A percentile compares a stretch with the other conserved stretches of the same genome.
Conservation (phyloP, 2,888 invertebrate genomes). For the Drosophila anceps region DNA sequence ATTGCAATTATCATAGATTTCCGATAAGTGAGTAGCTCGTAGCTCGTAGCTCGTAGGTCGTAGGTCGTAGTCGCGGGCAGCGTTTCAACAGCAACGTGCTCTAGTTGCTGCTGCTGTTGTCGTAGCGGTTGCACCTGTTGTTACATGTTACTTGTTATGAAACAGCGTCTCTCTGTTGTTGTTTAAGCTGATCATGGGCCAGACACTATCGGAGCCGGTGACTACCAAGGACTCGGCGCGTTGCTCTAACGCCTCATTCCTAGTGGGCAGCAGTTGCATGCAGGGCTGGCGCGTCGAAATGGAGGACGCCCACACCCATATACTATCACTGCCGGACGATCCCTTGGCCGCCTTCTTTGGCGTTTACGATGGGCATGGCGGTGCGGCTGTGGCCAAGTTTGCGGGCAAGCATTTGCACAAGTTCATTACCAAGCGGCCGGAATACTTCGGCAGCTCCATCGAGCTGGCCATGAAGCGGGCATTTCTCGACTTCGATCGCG, state of each 20-base stretch:
- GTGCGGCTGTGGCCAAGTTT: conserved; percentile 96
- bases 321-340: conserved; percentile 96
- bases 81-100: conserved; percentile 1
- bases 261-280: conserved; percentile 98
- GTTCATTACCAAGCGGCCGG: conserved; percentile 92
- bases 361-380: conserved; percentile 92
- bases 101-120: background rate
- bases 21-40: conserved; percentile 43
- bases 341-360: conserved; percentile 97
- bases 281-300: conserved; percentile 99
- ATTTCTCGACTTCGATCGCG: conserved; percentile 95
- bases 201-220: conserved; percentile 98
- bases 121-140: background rate
- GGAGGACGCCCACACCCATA: conserved; percentile 99
- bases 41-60: too few relatives aligned
- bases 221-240: conserved; percentile 94
- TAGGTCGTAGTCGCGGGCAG: conserved; percentile 8
- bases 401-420: conserved; percentile 98
- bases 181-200: conserved; percentile 90
- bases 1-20: conserved; percentile 8
- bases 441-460: conserved; percentile 91
- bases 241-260: conserved; percentile 89
- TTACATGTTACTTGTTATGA: background rate
- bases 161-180: conserved; percentile 13
- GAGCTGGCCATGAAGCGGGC: conserved; percentile 93